Percentiles rank a stretch among this genome's conserved stretches.
Conservation (phyloP, 1,140 invertebrate genomes). For the Listronotus bonariensis region DNA sequence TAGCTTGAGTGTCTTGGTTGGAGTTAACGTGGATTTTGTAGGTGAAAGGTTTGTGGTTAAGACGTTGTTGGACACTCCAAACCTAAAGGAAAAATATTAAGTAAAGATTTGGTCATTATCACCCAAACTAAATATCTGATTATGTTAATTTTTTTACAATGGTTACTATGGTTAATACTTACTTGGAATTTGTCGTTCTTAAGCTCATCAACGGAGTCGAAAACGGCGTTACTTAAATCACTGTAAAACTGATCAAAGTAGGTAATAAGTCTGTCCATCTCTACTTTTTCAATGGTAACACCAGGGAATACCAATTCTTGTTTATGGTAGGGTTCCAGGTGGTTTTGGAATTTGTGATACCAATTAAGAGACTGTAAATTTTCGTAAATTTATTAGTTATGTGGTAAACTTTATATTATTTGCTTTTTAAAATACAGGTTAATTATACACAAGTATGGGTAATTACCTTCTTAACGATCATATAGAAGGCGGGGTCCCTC, state of each 20-base stretch:
- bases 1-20: conserved; percentile 60
- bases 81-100: background rate
- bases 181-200: conserved; percentile 36
- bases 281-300: conserved; percentile 67
- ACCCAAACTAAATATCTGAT: too few relatives aligned
- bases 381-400: background rate
- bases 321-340: conserved; percentile 62
- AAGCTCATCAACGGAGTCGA: conserved; percentile 47
- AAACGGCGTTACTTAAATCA: conserved; percentile 68
- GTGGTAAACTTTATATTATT: too few relatives aligned
- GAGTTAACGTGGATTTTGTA: conserved; percentile 64
- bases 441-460: too few relatives aligned
- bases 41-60: conserved; percentile 69
- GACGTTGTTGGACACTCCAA: conserved; percentile 53
- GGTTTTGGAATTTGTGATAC: conserved; percentile 44
- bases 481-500: conserved; percentile 71
- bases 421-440: too few relatives aligned
- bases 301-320: conserved; percentile 63
- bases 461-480: conserved; percentile 61
- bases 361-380: conserved; percentile 3
- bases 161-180: background rate
- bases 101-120: too few relatives aligned
- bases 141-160: too few relatives aligned
- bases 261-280: conserved; percentile 68
- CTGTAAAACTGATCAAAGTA: conserved; percentile 73